Evolutionary conservation across 1,140 invertebrate species (phyloP), one percentile per base, ranked within the genome.

Genomic region (Hylyphantes graminicola): DNA sequence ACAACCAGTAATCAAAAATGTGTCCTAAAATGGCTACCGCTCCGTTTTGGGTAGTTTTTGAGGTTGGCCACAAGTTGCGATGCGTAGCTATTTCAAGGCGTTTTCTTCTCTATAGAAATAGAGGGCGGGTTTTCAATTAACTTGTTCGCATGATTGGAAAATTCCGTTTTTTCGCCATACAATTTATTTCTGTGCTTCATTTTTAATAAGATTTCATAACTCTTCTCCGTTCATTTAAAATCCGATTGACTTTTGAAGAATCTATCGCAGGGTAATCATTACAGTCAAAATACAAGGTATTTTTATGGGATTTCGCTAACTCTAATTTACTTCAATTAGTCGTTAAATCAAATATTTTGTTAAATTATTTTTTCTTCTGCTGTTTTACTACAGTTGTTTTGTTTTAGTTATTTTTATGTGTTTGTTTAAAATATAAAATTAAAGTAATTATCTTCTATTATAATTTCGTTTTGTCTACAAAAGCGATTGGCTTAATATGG

Each of bases 121-220:
- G 80, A 72, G 80, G 70, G 70, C 70, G 70, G 70, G 61, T 54
- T 83, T 81, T 82, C 80, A 82, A 82, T 82, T 82, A 82, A 65
- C 80, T 74, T 82, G 80, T 74, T 53, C 80, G 54, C 61, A 67
- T 75, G 70, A 83, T 83, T 74, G 68, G 72, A 74, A 83, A 83
- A 83, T 83, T 73, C 21, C 21, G 17, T 73, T 67, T 50, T 48
- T 55, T 35, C 61, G 12, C 17, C 19, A 6, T 59, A n/a, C 59
- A 13, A 67, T 67, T 61, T 61, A n/a, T 65, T 63, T 74, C 50
- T 21, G 74, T 65, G 21, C 48, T 75, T 7, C 13, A 48, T 35
- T 65, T 67, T 75, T 83, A 83, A 74, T 83, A 75, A 55, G 80
- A 65, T 83, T 65, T 74, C 75, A 15, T 51, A 17, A 50, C 17